Conservation (phyloP, 2,113 vertebrate genomes). For the Eudyptes chrysolophus region DNA sequence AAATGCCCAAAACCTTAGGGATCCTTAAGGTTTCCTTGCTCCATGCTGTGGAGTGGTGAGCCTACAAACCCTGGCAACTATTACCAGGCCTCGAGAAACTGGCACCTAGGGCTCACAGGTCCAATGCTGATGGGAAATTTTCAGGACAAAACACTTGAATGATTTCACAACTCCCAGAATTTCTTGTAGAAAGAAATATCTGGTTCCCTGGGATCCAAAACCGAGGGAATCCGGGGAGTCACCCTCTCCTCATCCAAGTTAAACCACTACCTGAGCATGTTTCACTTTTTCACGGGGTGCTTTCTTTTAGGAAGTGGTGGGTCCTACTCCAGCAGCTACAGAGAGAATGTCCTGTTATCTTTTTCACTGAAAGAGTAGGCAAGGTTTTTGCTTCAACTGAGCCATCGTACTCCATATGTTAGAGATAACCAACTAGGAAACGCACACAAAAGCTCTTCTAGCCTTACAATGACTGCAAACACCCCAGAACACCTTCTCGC, state of each 20-base stretch:
- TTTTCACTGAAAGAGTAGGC: neutral
- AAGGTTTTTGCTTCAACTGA: neutral
- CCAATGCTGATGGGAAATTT: neutral
- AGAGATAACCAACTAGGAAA: neutral
- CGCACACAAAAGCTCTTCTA: neutral
- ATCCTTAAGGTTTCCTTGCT: neutral
- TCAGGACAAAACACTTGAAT: neutral
- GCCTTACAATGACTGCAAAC: neutral
- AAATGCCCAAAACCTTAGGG: neutral
- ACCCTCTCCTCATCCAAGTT: neutral
- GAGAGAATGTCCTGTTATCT: neutral
- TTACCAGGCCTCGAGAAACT: neutral
- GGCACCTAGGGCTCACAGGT: neutral
- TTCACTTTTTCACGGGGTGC: neutral
- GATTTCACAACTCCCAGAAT: neutral
- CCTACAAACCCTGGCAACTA: neutral
- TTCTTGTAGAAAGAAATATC: neutral
- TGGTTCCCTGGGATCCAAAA: neutral
- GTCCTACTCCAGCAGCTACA: neutral
- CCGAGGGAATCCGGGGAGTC: neutral
- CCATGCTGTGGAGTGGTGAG: rapidly evolving
- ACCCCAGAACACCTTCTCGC: neutral
- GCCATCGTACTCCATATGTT: neutral
- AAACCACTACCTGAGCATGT: neutral
- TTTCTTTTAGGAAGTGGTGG: neutral